Evolutionary conservation across 2,888 invertebrate species (phyloP).

Genomic region (Colostygia pectinataria): DNA sequence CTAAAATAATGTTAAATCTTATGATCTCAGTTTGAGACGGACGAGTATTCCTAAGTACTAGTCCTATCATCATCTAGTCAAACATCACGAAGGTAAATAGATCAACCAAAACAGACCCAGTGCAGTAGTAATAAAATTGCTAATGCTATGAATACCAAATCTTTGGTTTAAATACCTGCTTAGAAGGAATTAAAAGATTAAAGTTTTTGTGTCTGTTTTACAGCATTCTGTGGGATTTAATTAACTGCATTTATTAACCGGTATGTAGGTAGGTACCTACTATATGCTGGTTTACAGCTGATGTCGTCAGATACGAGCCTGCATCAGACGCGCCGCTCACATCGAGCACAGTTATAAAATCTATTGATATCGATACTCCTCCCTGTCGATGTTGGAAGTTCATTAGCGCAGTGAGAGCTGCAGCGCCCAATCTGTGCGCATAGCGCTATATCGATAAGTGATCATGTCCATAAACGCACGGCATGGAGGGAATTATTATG

Average conservation of each 20-base stretch:
- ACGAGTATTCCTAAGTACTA: no score
- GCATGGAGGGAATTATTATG: conserved; percentile 37
- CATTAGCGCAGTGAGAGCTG: conserved; percentile 5
- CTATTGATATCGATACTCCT: conserved; percentile 6
- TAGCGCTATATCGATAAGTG: conserved; percentile 17
- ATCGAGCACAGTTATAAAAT: conserved; percentile 3
- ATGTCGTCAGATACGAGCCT: neutral
- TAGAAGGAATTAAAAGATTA: no score
- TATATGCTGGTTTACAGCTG: neutral
- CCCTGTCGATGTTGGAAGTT: conserved; percentile 4
- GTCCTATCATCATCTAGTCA: no score
- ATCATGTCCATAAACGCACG: conserved; percentile 23
- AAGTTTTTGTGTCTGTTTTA: neutral
- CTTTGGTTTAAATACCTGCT: no score
- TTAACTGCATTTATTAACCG: conserved; percentile 9
- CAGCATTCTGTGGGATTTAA: neutral
- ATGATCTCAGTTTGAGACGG: no score
- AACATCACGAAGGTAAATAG: no score
- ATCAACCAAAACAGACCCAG: no score
- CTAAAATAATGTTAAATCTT: no score
- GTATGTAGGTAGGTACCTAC: neutral
- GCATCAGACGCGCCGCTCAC: neutral
- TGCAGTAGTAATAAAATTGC: no score
- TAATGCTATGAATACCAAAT: no score
- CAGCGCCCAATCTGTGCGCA: conserved; percentile 2